A percentile compares a stretch with the other conserved stretches of the same genome.
Conservation (phyloP, 1,140 invertebrate genomes). For the Pemphigus obesinymphae region DNA sequence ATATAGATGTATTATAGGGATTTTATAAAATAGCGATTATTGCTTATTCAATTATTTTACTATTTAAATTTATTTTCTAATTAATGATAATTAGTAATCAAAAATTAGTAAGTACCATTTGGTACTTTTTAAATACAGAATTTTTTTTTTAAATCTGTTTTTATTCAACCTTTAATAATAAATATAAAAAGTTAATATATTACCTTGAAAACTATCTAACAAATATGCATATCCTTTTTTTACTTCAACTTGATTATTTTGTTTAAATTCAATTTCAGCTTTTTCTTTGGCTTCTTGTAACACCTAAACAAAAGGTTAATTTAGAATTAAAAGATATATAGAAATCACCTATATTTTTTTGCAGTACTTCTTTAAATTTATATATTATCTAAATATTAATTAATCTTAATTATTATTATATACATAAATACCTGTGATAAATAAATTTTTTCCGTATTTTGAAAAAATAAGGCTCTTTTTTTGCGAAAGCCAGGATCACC, state of each 20-base stretch:
- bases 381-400: too few relatives aligned
- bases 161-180: neutral
- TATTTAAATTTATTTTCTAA: too few relatives aligned
- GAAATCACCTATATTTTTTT: too few relatives aligned
- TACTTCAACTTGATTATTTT: constrained; percentile 56
- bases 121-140: too few relatives aligned
- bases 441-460: constrained; percentile 58
- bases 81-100: too few relatives aligned
- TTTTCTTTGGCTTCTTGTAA: constrained; percentile 78
- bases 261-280: constrained; percentile 60
- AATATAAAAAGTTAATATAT: neutral
- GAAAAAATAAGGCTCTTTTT: constrained; percentile 65
- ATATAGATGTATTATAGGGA: too few relatives aligned
- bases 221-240: constrained; percentile 61
- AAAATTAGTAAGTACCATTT: too few relatives aligned
- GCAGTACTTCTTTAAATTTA: too few relatives aligned
- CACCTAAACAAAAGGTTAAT: constrained; percentile 52
- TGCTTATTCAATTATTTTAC: too few relatives aligned
- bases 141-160: too few relatives aligned
- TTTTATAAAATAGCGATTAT: too few relatives aligned
- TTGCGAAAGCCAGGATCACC: constrained; percentile 81
- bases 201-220: constrained; percentile 83
- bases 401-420: too few relatives aligned
- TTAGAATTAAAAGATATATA: neutral
- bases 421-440: constrained; percentile 54